Evolutionary conservation across 2,113 vertebrate genomes (phyloP).

Genomic region (Noturus placidus): DNA sequence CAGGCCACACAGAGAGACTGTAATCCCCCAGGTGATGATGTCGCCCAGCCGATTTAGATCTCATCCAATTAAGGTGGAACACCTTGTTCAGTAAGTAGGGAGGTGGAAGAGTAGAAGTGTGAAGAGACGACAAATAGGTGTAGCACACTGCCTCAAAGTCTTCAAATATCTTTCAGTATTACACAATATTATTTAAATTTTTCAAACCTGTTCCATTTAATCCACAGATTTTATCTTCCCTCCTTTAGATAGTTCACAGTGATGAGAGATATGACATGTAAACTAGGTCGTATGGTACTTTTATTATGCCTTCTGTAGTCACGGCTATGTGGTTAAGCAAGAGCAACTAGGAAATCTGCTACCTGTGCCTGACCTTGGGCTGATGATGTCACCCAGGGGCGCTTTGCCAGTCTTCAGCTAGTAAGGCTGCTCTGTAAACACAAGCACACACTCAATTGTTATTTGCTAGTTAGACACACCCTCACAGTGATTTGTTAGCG

Average conservation of each 20-base stretch:
- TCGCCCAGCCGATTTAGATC: conserved; percentile 63
- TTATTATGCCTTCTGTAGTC: neutral
- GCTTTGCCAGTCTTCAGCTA: conserved; percentile 46
- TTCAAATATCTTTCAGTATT: neutral
- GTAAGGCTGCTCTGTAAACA: conserved; percentile 58
- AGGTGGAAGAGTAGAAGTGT: neutral
- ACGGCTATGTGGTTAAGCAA: neutral
- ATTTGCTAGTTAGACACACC: conserved; percentile 23
- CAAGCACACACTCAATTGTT: conserved; percentile 22
- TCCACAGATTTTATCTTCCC: neutral
- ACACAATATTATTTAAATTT: neutral
- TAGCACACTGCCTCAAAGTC: neutral
- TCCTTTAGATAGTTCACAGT: neutral
- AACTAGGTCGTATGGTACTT: neutral
- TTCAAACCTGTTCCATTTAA: neutral
- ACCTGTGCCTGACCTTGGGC: conserved; percentile 57
- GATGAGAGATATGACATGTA: neutral
- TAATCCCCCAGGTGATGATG: conserved; percentile 64
- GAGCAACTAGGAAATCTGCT: conserved; percentile 28
- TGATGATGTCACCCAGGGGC: conserved; percentile 60
- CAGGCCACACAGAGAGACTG: conserved; percentile 26
- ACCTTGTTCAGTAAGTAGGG: conserved; percentile 38
- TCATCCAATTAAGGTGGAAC: conserved; percentile 68
- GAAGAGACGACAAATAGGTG: neutral
- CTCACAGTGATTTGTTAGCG: conserved; percentile 4